Base-by-base conservation (phyloP, 2,888 invertebrate genomes). In the Mesorhabditis belari region DNA sequence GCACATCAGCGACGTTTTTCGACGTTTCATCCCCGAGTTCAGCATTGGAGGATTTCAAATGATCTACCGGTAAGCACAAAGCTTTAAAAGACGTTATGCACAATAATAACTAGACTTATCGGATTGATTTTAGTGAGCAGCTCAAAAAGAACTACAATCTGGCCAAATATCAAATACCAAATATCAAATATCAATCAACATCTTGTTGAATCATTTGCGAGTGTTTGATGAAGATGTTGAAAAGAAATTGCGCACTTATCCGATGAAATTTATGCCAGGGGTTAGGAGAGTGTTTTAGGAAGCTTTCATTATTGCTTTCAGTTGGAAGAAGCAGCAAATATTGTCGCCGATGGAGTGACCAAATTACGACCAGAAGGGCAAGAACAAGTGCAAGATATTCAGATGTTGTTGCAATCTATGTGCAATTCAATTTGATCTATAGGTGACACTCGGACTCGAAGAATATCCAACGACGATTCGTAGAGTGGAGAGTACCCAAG, bases 281-380 rank as follows among this genome's bases (percentile, higher is more conserved):
- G 86, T 86, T 81, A n/a, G n/a, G n/a, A n/a, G n/a, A n/a, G n/a
- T n/a, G n/a, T n/a, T n/a, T n/a, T n/a, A n/a, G n/a, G n/a, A n/a
- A n/a, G n/a, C n/a, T n/a, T n/a, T n/a, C n/a, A n/a, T n/a, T n/a
- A n/a, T n/a, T n/a, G n/a, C n/a, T n/a, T n/a, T n/a, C n/a, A n/a
- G n/a, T n/a, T n/a, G n/a, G 98, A 98, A 84, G 94, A 94, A 82
- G 95, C 95, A 44, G 92, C 92, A 0, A 91, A 88, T 81, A 94
- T 95, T 83, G 90, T 94, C 53, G 96, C 91, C 0, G 95, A 96
- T 86, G 96, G 96, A 83, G 85, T 99, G 23, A 96, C 95, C 19
- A 87, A 89, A 12, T 95, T 96, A 0, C 86, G 95, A 61, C 91
- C 92, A 0, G 89, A 89, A 77, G 90, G 89, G 0, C 92, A 94